Evolutionary conservation across 2,888 invertebrate genomes (phyloP).

Genomic region (Himalopsyche tibetana): DNA sequence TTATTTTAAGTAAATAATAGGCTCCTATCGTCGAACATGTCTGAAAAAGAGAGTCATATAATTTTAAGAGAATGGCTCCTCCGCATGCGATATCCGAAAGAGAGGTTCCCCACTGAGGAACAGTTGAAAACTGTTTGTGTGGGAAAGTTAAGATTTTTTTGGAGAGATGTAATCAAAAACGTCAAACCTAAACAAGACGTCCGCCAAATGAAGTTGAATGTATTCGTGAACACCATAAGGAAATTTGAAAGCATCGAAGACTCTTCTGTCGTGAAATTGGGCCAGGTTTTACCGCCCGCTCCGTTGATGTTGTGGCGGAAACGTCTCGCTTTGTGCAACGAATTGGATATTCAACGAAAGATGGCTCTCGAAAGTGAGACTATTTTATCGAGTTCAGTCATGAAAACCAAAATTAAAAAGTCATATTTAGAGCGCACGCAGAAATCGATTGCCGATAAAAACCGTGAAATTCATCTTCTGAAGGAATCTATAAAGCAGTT

Average conservation of each 20-base stretch:
- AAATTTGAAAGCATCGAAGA: constrained; percentile 54
- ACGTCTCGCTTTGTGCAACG: constrained; percentile 7
- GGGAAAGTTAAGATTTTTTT: constrained; percentile 57
- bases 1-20: not conserved
- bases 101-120: constrained; percentile 56
- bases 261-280: constrained; percentile 54
- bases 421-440: constrained; percentile 14
- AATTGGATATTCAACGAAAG: constrained; percentile 2
- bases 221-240: constrained; percentile 54
- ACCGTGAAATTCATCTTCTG: constrained; percentile 51
- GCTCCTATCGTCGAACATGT: not conserved
- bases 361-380: constrained; percentile 33
- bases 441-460: constrained; percentile 37
- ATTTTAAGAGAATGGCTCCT: constrained; percentile 58
- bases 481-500: constrained; percentile 49
- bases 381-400: constrained; percentile 10
- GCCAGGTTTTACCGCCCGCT: constrained; percentile 56
- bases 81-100: constrained; percentile 58
- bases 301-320: constrained; percentile 49
- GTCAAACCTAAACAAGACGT: constrained; percentile 60
- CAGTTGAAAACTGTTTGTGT: constrained; percentile 58
- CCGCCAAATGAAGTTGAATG: constrained; percentile 49
- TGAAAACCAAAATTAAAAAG: constrained; percentile 56
- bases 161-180: constrained; percentile 57
- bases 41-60: constrained; percentile 50